A percentile compares a stretch with the other conserved stretches of the same genome.
These are phyloP conservation scores for Trichonephila clavipes DNA, from an alignment of 1,140 invertebrate genomes.

Conservation along the genomic window DNA sequence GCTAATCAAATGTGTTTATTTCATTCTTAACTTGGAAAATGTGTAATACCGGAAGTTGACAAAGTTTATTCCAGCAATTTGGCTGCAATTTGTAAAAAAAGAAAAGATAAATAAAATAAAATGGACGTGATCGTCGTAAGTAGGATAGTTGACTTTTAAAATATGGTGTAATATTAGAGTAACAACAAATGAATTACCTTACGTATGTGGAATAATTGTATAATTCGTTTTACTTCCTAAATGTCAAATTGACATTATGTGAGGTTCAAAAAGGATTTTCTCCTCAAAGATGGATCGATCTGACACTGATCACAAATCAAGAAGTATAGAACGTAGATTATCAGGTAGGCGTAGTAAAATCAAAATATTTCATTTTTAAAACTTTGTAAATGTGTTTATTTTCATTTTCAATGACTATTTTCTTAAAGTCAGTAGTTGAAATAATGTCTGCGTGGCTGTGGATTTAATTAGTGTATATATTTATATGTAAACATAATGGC, in stretches of 20 bases:
- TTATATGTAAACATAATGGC: neutral
- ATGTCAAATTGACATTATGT: conserved; percentile 70
- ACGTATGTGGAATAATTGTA: conserved; percentile 21
- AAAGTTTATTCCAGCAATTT: conserved; percentile 66
- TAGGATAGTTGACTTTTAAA: conserved; percentile 22
- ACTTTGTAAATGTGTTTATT: neutral
- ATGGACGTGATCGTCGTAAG: conserved; percentile 51
- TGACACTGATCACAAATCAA: conserved; percentile 66
- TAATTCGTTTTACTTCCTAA: conserved; percentile 7
- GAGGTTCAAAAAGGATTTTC: conserved; percentile 20
- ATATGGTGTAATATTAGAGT: conserved; percentile 30
- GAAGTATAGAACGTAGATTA: conserved; percentile 68
- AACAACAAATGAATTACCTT: conserved; percentile 39
- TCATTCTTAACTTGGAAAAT: conserved; percentile 20
- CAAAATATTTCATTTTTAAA: neutral
- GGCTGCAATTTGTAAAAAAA: conserved; percentile 54
- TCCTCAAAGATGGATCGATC: conserved; percentile 63
- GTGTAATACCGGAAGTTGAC: conserved; percentile 58
- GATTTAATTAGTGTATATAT: neutral
- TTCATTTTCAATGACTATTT: neutral
- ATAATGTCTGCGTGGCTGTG: neutral
- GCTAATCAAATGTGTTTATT: neutral
- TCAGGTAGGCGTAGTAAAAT: conserved; percentile 72
- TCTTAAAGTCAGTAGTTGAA: neutral
- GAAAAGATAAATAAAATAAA: conserved; percentile 54